Percentiles rank a stretch among this genome's conserved stretches.
Evolutionary conservation across 2,797 vertebrate species (phyloP).

Genomic region (Florisuga fusca): DNA sequence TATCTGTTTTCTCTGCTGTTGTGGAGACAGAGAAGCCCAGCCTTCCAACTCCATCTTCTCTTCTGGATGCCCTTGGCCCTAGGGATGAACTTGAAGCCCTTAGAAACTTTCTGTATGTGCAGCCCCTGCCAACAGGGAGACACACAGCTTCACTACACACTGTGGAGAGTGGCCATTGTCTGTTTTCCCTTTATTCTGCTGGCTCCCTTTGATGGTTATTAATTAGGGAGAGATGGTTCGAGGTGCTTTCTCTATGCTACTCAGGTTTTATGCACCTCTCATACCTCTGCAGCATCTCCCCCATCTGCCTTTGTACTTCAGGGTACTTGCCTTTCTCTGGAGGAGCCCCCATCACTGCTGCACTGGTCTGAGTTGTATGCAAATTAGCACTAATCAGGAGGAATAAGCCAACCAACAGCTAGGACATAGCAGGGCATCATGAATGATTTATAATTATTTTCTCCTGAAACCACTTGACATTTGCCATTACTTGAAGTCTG

Average conservation of each 20-base stretch:
- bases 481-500: conserved; percentile 67
- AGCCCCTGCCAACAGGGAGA: not conserved
- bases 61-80: not conserved
- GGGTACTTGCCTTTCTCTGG: not conserved
- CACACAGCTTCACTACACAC: not conserved
- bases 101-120: not conserved
- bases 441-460: conserved; percentile 66
- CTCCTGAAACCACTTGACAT: conserved; percentile 71
- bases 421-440: conserved; percentile 8
- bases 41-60: not conserved
- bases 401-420: conserved; percentile 36
- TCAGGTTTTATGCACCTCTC: not conserved
- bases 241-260: not conserved
- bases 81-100: not conserved
- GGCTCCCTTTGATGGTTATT: not conserved
- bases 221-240: not conserved
- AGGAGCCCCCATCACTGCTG: not conserved
- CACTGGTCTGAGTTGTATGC: not conserved
- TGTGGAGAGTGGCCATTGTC: not conserved
- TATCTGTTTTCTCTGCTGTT: not conserved
- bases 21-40: not conserved
- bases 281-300: not conserved
- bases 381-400: conserved; percentile 29
- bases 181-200: not conserved
- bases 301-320: not conserved